Evolutionary conservation across 1,140 invertebrate genomes (phyloP), one percentile per base, ranked within the genome.

Genomic region (Panagrolaimus sp.): DNA sequence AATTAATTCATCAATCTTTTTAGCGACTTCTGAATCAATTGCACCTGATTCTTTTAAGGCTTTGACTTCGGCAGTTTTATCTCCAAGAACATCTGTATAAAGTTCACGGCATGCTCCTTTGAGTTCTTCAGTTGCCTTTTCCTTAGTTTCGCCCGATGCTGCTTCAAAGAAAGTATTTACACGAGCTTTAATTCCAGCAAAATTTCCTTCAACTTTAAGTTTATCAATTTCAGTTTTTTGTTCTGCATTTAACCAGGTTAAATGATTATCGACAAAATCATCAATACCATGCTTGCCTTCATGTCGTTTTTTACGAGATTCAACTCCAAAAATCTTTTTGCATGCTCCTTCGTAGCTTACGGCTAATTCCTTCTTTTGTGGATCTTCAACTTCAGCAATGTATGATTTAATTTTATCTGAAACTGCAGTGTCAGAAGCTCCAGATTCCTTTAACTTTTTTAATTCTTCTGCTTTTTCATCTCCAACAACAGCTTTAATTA

Each of bases 361-460:
- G 14, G 23, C 71, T 25, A 44, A 44, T 57, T 38, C 48, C 42
- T 70, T 72, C 45, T 75, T 74, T 9, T 20, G 45, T n/a, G 63
- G 43, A 63, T 74, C 76, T 8, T n/a, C 71, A 13, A 72, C 44
- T 4, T 8, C 45, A 20, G 14, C 42, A 16, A 73, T 25, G 20
- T 57, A 68, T 65, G 75, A 76, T 5, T 68, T 25, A 11, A 67
- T 51, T 25, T 77, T 77, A 43, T 48, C 46, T 13, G 46, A 27
- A 20, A 77, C 11, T 45, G 68, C 67, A 25, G 51, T 23, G 3
- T 23, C 16, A 7, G 68, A 46, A 23, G 66, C 63, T 20, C 75
- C 75, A 20, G 23, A 23, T 61, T 77, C 74, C 16, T 64, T 76
- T 38, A 77, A n/a, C 25, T 69, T 68, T 67, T 77, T 74, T 25